Conservation (phyloP, 1,140 invertebrate species). For the Ceratitis capitata region DNA sequence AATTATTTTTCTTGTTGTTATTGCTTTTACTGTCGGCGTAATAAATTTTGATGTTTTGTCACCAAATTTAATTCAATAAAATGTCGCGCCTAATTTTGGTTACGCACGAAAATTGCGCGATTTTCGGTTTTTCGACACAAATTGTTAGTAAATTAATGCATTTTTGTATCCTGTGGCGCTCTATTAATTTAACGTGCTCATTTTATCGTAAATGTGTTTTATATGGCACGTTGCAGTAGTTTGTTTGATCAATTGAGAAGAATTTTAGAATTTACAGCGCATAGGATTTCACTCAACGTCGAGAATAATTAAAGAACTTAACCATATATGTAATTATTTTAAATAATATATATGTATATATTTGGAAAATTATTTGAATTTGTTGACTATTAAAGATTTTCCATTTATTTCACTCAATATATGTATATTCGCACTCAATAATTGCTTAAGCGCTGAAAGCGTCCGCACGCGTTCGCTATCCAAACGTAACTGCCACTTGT, state of each 20-base stretch:
- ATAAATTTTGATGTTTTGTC: conserved; percentile 17
- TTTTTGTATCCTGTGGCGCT: neutral
- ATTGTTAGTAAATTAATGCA: neutral
- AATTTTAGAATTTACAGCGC: too few species aligned
- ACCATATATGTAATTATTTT: too few species aligned
- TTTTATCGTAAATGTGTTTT: neutral
- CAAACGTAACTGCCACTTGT: conserved; percentile 37
- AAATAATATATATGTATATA: too few species aligned
- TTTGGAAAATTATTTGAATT: too few species aligned
- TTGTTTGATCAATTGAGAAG: neutral
- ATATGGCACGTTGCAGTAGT: too few species aligned
- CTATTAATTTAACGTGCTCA: neutral
- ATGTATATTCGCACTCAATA: neutral
- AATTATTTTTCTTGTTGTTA: neutral
- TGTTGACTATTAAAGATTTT: neutral
- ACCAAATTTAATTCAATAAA: conserved; percentile 34
- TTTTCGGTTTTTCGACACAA: neutral
- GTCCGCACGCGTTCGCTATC: conserved; percentile 20
- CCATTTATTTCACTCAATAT: neutral
- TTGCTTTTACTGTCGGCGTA: neutral
- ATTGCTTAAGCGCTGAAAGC: neutral
- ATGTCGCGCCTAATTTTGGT: neutral
- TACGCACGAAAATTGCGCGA: neutral
- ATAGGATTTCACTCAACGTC: too few species aligned
- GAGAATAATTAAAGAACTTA: too few species aligned